Evolutionary conservation across 2,888 invertebrate genomes (phyloP), one percentile per base, ranked within the genome.

Genomic region (Lepas anatifera): DNA sequence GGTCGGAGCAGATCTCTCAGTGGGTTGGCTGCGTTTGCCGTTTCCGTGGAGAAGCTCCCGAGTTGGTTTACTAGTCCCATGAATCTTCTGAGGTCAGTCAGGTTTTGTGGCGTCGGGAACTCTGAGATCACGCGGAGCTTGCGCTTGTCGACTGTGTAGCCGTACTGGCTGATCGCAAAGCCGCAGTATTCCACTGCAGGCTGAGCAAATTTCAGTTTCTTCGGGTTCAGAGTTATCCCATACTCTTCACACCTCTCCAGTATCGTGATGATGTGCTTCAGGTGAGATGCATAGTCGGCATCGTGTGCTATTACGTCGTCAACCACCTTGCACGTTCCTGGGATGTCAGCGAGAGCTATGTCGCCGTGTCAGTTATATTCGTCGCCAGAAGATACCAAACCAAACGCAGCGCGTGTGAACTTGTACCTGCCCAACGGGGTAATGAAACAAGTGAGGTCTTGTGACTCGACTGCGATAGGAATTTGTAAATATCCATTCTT

Each of bases 31-130:
- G 69, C 37, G 1, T n/a, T 11, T 7, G 69, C 64, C 2, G 52
- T 67, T 3, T 39, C 58, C 1, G 67, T 6, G 35, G 58, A 67
- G 29, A 72, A 72, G 27, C 18, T 18, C 1, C 64, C 70, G 3
- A 69, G 41, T n/a, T 72, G 68, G 32, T 69, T 71, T 0, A 63
- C 50, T 1, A 68, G 64, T 1, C 69, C 72, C 70, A 69, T 50
- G 52, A 72, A 72, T 7, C 50, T 66, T 10, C 69, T 29, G 11
- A 69, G 48, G 6, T 69, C 72, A 1, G 71, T 71, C 22, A 68
- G n/a, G 37, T 70, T 69, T 22, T 46, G 41, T 10, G 71, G 70
- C 18, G n/a, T 41, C 0, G 71, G 69, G 39, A 72, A 72, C 0
- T 69, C 64, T 39, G 58, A 2, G 35, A 72, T 72, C 0, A 68